Percentiles rank a stretch among this genome's conserved stretches.
Evolutionary conservation across 1,140 invertebrate genomes (phyloP).

Genomic region (Spodoptera frugiperda): DNA sequence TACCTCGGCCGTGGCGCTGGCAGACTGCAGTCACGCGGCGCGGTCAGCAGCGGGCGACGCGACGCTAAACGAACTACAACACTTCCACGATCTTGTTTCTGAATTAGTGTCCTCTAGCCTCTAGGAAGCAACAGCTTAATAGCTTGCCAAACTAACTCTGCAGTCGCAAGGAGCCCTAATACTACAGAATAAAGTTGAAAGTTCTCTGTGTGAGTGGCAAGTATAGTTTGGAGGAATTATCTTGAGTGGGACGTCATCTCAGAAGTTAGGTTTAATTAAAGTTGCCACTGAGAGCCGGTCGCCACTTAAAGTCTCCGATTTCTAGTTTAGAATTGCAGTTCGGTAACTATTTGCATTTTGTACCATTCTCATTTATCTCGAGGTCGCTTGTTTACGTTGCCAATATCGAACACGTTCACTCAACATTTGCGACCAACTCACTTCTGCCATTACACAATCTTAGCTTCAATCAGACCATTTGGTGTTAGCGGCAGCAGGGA

Average conservation of each 20-base stretch:
- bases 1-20: too few species aligned
- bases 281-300: constrained; percentile 65
- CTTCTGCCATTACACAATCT: too few species aligned
- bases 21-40: not conserved
- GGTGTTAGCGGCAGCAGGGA: too few species aligned
- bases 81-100: constrained; percentile 54
- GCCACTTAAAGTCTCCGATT: constrained; percentile 69
- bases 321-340: constrained; percentile 70
- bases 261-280: constrained; percentile 81
- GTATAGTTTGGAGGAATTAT: constrained; percentile 62
- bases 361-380: constrained; percentile 59
- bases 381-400: constrained; percentile 35
- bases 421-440: not conserved
- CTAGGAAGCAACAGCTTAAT: constrained; percentile 67
- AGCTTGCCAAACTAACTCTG: constrained; percentile 35
- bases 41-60: not conserved
- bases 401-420: constrained; percentile 5
- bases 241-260: constrained; percentile 74
- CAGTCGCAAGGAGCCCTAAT: constrained; percentile 1
- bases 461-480: too few species aligned
- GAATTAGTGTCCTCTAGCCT: constrained; percentile 55
- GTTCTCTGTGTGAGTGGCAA: constrained; percentile 10
- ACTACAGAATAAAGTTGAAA: constrained; percentile 18
- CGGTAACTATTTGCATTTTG: constrained; percentile 76
- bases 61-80: constrained; percentile 46